Conservation (phyloP, 2,113 vertebrate species). For the Puffinus mauretanicus region DNA sequence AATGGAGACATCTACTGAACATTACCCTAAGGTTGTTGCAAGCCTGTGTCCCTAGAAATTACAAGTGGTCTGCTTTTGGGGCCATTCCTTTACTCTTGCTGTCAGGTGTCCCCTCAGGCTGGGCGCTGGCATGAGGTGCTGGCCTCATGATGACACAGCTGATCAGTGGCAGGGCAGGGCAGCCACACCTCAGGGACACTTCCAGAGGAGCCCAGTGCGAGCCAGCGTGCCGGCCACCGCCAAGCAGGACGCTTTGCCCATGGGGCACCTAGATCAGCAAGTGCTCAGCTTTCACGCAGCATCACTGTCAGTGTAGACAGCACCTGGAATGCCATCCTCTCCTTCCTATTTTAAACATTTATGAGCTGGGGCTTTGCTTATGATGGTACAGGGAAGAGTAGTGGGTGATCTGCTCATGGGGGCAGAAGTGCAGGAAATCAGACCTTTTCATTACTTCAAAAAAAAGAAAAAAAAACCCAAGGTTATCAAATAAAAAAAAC, state of each 20-base stretch:
- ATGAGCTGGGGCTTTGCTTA: neutral
- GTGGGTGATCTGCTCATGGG: neutral
- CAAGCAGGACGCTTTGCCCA: fast-evolving
- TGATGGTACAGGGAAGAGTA: neutral
- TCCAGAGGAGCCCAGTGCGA: neutral
- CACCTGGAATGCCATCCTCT: neutral
- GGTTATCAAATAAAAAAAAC: neutral
- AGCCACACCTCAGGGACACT: neutral
- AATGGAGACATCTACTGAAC: neutral
- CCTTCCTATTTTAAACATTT: neutral
- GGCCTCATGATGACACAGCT: neutral
- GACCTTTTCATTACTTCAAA: neutral
- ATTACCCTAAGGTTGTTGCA: neutral
- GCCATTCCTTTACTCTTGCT: neutral
- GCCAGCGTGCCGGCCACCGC: neutral
- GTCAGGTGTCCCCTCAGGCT: neutral
- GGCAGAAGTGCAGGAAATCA: neutral
- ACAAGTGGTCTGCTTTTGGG: neutral
- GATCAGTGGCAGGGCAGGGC: neutral
- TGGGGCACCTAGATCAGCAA: neutral
- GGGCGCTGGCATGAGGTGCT: neutral
- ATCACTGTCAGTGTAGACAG: neutral
- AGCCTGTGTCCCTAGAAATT: neutral
- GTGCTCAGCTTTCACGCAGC: neutral
- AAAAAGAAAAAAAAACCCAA: fast-evolving